Evolutionary conservation across 2,888 invertebrate species (phyloP), one percentile per base, ranked within the genome.

Genomic region (Ectemnius continuus): DNA sequence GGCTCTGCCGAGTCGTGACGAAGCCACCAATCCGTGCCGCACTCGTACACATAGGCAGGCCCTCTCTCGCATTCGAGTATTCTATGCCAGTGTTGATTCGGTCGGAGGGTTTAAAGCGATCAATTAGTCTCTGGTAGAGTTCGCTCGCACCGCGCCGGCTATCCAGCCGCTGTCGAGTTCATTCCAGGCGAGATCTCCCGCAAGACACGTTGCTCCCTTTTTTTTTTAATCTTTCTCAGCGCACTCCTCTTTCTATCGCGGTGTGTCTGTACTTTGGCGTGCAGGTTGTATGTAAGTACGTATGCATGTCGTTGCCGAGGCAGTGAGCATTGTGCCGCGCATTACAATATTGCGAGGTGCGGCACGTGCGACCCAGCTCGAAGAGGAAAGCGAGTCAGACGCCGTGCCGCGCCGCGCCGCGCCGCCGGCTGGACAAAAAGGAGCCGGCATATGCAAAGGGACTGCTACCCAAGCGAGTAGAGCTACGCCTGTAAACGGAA

Each of bases 281-380:
- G 36, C 36, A 11, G 8, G 36, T 36, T 11, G 36, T 36, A 8
- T 36, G 8, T 11, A 36, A 36, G 11, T 6, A 36, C 36, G 36
- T 11, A 11, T 36, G 72, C 72, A 73, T 76, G 76, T 83, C 75
- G 61, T 80, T 76, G 79, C 73, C 62, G 65, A 23, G 23, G 23
- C 23, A 23, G 23, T 76, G 65, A 64, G 60, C 74, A 83, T 81
- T 84, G 84, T 84, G 75, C 79, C 56, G 80, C 75, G 75, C 82
- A 82, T 86, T 86, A 86, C 84, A 86, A 83, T 84, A 86, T 86
- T 82, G 82, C 82, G 76, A 84, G 71, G 75, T 71, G 72, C 59
- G 47, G 59, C 59, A 71, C 64, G 66, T 58, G 69, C 71, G 72
- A 61, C 52, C 52, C 52, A 52, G 52, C 52, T 52, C 14, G 8